Percentiles rank a stretch among this genome's conserved stretches.
These are phyloP conservation scores for Metaphire vulgaris DNA, from an alignment of 1,140 invertebrate species.

Conservation along the genomic window DNA sequence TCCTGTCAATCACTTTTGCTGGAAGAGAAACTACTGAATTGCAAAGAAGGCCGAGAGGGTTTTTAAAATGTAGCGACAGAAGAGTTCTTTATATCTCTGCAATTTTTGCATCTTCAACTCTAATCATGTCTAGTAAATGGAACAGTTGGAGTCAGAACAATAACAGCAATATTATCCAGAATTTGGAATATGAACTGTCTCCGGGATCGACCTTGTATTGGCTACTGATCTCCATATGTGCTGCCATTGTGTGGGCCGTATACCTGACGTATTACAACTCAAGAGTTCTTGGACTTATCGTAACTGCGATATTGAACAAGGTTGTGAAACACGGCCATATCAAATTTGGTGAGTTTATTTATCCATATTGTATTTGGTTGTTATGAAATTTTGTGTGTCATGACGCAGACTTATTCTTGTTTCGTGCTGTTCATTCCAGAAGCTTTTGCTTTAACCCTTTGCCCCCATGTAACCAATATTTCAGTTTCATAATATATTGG, in stretches of 20 bases:
- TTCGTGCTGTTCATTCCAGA: not conserved
- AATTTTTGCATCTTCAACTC: no score
- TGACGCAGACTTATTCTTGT: not conserved
- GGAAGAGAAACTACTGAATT: no score
- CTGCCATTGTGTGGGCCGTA: constrained; percentile 77
- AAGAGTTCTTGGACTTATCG: constrained; percentile 76
- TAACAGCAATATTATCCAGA: constrained; percentile 27
- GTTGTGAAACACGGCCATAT: constrained; percentile 77
- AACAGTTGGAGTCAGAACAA: constrained; percentile 8
- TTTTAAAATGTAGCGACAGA: no score
- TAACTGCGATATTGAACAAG: constrained; percentile 80
- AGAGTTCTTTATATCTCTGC: no score
- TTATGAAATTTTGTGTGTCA: not conserved
- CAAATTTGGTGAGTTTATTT: constrained; percentile 67
- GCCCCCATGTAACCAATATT: no score
- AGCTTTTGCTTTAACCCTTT: not conserved
- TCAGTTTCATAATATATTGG: no score
- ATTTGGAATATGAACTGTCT: constrained; percentile 36
- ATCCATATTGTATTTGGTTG: not conserved
- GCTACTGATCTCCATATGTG: constrained; percentile 71
- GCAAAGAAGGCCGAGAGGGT: no score
- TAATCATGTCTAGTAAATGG: no score
- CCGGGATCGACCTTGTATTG: constrained; percentile 51
- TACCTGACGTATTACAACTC: constrained; percentile 95
- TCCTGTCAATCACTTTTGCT: no score